Base-by-base conservation (phyloP, 1,140 invertebrate genomes). In the Drosophila rhopaloa region DNA sequence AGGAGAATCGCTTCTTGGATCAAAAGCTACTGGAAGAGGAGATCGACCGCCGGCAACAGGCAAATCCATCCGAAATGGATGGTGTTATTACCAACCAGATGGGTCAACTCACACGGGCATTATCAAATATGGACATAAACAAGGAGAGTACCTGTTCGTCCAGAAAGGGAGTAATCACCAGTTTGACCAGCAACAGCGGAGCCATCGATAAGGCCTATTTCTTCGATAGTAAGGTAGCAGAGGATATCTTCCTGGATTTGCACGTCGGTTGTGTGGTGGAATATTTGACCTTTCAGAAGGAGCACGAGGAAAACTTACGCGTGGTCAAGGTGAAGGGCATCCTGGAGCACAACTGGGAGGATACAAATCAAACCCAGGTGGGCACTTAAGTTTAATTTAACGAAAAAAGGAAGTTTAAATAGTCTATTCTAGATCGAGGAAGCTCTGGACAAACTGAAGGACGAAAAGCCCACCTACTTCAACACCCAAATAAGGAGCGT, bases 401-500 rank as follows among this genome's bases (percentile, higher is more conserved):
- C 29, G 24, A 7, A 32, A 8, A 32, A 32, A 32, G 29, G 6
- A 32, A 32, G 8, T 32, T 32, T 32, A 32, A 8, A 8, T 1
- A 32, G 8, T 32, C 7, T 7, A 1, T 65, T 37, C 1, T 35
- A 73, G 62, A 61, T 71, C 10, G 19, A 41, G 1, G 46, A 60
- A 13, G 27, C 41, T 10, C 29, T 91, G 9, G 46, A 77, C 11
- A 56, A 63, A 0, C 24, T 91, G 4, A 83, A 63, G 13, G 24
- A 8, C 2, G 85, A 92, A 8, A 90, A 93, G 56, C 79, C 91
- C 1, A 86, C 74, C 10, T 91, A 72, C 38, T 94, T 93, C 68
- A 82, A 93, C 38, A 90, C 93, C 2, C 91, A 93, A 55, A 86
- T 93, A 46, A 93, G 93, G 73, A 92, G 90, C 29, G 81, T 95